Evolutionary conservation across 2,888 invertebrate genomes (phyloP), one percentile per base, ranked within the genome.

Genomic region (Synergus laeviventris): DNA sequence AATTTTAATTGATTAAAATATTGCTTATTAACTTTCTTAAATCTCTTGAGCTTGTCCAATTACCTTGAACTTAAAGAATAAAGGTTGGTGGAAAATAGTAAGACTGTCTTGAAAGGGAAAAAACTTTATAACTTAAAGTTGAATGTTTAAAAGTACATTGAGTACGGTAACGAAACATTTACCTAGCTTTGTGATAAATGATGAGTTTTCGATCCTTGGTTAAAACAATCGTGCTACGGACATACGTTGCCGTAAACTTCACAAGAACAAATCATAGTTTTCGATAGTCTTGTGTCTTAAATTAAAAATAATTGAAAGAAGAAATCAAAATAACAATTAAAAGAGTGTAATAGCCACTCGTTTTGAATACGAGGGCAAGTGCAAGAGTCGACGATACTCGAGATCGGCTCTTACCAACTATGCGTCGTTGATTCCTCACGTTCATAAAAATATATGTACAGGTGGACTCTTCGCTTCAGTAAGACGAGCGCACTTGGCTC

Each of bases 371-470:
- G 86, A 86, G 85, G 86, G 85, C 87, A 84, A 87, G 85, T 36
- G 70, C 31, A 82, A 75, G 85, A 83, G 84, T 84, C 82, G 82
- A 83, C 84, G 82, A 81, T 87, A 82, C 82, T 86, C 84, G 81
- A 84, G 85, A 82, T 87, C 84, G 84, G 85, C 31, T 86, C 85
- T 87, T 88, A 89, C 87, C 88, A 90, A 88, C 88, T 90, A 89
- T 86, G 86, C 87, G 85, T 86, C 85, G 87, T 87, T 88, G 87
- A 85, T 86, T 89, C 87, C 87, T 88, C 86, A 89, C 89, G 89
- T 89, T 89, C 89, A 90, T 70, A 90, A 90, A 91, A 91, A 90
- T 91, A 91, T 90, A 89, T 89, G 84, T 84, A 86, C 81, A 84
- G 86, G 84, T 87, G 84, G 85, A 81, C 85, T 82, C 77, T 84